Conservation (phyloP, 2,888 invertebrate species). For the Euproctis similis region DNA sequence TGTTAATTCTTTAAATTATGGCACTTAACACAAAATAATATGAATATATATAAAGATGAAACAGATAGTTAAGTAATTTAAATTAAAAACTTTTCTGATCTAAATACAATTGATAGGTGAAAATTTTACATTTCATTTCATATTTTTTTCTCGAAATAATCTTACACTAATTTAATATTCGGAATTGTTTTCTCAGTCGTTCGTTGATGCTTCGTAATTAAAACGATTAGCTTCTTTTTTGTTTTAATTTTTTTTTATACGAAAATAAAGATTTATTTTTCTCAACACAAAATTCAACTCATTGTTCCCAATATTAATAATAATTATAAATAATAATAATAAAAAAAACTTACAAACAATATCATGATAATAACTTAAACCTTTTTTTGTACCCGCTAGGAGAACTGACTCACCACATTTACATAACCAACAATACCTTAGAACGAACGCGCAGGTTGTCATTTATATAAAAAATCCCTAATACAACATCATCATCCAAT, state of each 20-base stretch:
- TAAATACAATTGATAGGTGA: conserved; percentile 31
- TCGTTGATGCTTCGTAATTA: conserved; percentile 60
- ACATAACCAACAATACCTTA: conserved; percentile 39
- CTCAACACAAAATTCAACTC: conserved; percentile 58
- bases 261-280: conserved; percentile 69
- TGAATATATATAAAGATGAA: conserved; percentile 33
- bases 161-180: conserved; percentile 37
- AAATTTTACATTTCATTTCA: conserved; percentile 20
- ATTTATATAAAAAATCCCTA: conserved; percentile 63
- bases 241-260: conserved; percentile 43
- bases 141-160: conserved; percentile 45
- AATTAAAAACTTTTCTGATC: conserved; percentile 51
- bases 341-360: conserved; percentile 49
- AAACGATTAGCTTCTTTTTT: conserved; percentile 61
- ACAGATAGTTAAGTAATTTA: too few species aligned
- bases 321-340: conserved; percentile 62
- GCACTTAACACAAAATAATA: conserved; percentile 74
- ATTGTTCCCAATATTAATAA: conserved; percentile 66
- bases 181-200: conserved; percentile 74
- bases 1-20: conserved; percentile 75
- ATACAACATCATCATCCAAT: conserved; percentile 57
- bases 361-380: conserved; percentile 58
- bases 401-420: conserved; percentile 58
- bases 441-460: conserved; percentile 70
- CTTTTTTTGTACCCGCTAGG: conserved; percentile 71